A percentile compares a stretch with the other conserved stretches of the same genome.
Conservation (phyloP, 2,113 vertebrate species). For the Narcine bancroftii region DNA sequence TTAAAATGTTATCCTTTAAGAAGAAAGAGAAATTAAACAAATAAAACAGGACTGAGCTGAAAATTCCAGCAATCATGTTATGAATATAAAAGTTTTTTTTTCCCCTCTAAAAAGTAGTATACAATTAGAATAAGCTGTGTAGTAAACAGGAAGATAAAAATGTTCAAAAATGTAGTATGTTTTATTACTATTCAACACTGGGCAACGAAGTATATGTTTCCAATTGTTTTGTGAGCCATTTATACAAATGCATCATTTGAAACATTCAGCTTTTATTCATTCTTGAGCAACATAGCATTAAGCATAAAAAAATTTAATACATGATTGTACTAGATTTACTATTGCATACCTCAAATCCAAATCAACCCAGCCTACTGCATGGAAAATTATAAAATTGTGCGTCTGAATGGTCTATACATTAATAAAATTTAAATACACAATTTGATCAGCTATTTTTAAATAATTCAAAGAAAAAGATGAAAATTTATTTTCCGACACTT, state of each 20-base stretch:
- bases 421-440: background rate
- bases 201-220: background rate
- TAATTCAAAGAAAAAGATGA: background rate
- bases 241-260: background rate
- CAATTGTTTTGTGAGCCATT: background rate
- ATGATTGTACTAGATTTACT: background rate
- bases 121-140: background rate
- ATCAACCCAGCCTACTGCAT: background rate
- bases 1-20: background rate
- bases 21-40: background rate
- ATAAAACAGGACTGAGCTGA: background rate
- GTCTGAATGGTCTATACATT: background rate
- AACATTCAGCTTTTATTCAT: no score
- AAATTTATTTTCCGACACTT: background rate
- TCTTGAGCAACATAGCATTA: background rate
- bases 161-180: background rate
- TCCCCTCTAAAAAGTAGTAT: background rate
- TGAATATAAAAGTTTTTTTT: conserved; percentile 1
- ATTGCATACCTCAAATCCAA: background rate
- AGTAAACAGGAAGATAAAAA: background rate
- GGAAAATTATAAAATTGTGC: background rate
- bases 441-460: background rate
- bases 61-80: background rate
- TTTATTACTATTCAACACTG: background rate
- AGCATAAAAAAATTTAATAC: background rate